Evolutionary conservation across 2,797 vertebrate genomes (phyloP).

Genomic region (Pseudomugil gertrudae): DNA sequence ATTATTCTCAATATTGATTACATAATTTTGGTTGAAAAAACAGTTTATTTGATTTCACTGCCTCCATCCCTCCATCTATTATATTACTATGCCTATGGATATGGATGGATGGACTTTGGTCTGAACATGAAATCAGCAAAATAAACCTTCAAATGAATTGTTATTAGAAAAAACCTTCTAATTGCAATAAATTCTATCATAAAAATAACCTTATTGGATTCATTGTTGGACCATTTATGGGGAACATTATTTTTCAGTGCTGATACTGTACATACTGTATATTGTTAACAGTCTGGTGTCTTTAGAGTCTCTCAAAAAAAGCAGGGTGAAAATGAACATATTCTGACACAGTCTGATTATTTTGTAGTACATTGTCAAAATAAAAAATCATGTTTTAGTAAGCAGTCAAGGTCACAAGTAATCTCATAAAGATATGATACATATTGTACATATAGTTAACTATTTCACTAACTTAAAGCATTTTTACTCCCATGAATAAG

Average conservation of each 20-base stretch:
- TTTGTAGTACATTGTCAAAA: not conserved
- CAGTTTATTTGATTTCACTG: not conserved
- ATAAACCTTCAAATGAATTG: not conserved
- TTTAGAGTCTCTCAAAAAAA: too few relatives aligned
- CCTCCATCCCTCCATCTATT: not conserved
- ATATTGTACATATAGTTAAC: not conserved
- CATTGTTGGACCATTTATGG: not conserved
- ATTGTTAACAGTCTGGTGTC: too few relatives aligned
- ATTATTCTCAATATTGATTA: not conserved
- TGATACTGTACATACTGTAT: too few relatives aligned
- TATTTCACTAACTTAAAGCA: not conserved
- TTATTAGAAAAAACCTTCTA: too few relatives aligned
- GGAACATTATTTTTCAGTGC: too few relatives aligned
- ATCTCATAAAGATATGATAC: not conserved
- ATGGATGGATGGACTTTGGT: too few relatives aligned
- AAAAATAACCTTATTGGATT: not conserved
- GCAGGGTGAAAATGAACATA: too few relatives aligned
- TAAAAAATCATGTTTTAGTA: not conserved
- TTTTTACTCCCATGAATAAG: constrained; percentile 23
- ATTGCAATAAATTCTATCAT: not conserved
- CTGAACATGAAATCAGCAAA: not conserved
- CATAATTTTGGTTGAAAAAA: not conserved
- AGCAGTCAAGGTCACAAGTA: not conserved
- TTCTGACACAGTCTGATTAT: not conserved
- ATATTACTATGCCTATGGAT: not conserved